Evolutionary conservation across 2,888 invertebrate genomes (phyloP), one percentile per base, ranked within the genome.

Genomic region (Mesoligia furuncula): DNA sequence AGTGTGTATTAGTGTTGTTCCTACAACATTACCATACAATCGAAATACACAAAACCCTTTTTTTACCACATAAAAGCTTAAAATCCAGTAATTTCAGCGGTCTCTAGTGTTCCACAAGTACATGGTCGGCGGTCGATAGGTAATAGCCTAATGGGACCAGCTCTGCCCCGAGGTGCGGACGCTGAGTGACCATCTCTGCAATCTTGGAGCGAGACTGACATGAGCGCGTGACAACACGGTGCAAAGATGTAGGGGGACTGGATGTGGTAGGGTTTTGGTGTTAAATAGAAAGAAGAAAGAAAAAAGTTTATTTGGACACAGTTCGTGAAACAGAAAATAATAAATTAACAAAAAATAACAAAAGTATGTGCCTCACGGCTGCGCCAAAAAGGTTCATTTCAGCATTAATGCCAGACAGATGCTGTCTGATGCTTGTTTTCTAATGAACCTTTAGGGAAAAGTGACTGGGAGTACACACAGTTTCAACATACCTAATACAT

Each of bases 111-210:
- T 39, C 27, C n/a, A 64, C 79, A 74, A 76, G 62, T 76, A 70
- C 72, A 68, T 72, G 66, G 68, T 54, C 64, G 69, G 79, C 74
- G 82, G 80, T 80, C 72, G 77, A 83, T 74, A 81, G 84, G 81
- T 87, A 88, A 89, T 89, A 69, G 80, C 80, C 65, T 81, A 85
- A 85, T 84, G 68, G 76, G 65, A 72, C 61, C 77, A 77, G 67
- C 67, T 68, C 42, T 84, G 84, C 87, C 89, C 88, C 54, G 88
- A 84, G 89, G 90, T 89, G 86, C 79, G 78, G 87, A 84, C 87
- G 82, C 65, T 79, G 83, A 84, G 59, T 83, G 89, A 84, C 88
- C 88, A 85, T 84, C 88, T 83, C 81, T 77, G 81, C 81, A 87
- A 86, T 88, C 86, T 82, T 75, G 62, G 67, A 75, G 42, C 79